Percentiles rank a stretch among this genome's conserved stretches.
phyloP scores from a whole-genome alignment of 2,888 invertebrate genomes.

The Eilema caniola region DNA sequence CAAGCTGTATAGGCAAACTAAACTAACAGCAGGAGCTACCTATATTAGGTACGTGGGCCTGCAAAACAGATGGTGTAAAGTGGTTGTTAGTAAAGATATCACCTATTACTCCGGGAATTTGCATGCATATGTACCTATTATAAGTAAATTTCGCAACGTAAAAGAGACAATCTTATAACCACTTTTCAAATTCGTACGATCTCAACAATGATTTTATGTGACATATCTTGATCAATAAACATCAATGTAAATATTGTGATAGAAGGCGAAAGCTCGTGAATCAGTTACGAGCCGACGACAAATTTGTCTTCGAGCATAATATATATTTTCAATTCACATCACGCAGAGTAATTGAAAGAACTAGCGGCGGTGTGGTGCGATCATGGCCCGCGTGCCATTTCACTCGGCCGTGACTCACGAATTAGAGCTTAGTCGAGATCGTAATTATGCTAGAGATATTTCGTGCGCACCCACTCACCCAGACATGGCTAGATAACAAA shows the following conservation, averaged over 20 bases:
- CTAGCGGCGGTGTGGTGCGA: conserved; percentile 65
- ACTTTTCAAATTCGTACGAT: not conserved
- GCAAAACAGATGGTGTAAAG: not conserved
- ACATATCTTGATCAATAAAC: conserved; percentile 54
- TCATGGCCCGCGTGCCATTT: conserved; percentile 79
- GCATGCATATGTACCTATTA: not conserved
- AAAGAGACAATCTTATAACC: not conserved
- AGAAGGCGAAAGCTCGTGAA: conserved; percentile 73
- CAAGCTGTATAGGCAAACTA: too few relatives aligned
- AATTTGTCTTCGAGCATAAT: conserved; percentile 63
- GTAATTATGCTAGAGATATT: conserved; percentile 81
- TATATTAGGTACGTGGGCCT: too few relatives aligned
- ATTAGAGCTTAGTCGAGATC: conserved; percentile 82
- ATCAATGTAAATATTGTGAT: conserved; percentile 58
- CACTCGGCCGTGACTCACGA: conserved; percentile 85
- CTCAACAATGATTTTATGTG: conserved; percentile 55
- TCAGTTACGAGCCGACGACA: conserved; percentile 64
- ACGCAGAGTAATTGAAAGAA: conserved; percentile 80
- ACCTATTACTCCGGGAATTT: not conserved
- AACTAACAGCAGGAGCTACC: too few relatives aligned
- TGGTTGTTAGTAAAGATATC: not conserved
- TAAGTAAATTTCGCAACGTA: not conserved
- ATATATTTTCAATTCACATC: conserved; percentile 75
- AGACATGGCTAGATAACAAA: conserved; percentile 63
- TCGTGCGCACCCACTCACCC: conserved; percentile 77